These are phyloP conservation scores for Hylyphantes graminicola DNA, from an alignment of 1,140 invertebrate genomes.

Conservation along the genomic window DNA sequence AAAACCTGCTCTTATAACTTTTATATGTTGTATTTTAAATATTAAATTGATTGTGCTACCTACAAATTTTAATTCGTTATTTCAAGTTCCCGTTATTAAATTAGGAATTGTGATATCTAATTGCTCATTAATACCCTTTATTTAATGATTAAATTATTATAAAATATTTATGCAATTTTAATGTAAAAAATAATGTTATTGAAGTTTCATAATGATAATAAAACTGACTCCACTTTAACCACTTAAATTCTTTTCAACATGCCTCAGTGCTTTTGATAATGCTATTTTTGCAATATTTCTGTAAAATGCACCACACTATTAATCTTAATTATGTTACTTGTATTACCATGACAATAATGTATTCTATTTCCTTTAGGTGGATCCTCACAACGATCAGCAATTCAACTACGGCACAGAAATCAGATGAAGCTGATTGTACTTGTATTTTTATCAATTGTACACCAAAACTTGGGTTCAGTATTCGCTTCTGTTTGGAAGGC, in stretches of 20 bases:
- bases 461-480: constrained; percentile 3
- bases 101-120: too few relatives aligned
- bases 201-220: too few relatives aligned
- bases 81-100: too few relatives aligned
- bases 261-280: neutral
- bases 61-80: too few relatives aligned
- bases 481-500: constrained; percentile 19
- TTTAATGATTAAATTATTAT: too few relatives aligned
- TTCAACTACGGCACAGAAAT: constrained; percentile 42
- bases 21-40: too few relatives aligned
- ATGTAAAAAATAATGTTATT: too few relatives aligned
- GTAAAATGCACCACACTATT: neutral
- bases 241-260: neutral
- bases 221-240: neutral
- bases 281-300: neutral
- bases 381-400: constrained; percentile 5
- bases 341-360: neutral
- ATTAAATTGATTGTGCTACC: too few relatives aligned
- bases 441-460: constrained; percentile 66
- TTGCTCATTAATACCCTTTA: too few relatives aligned
- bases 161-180: too few relatives aligned
- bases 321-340: neutral
- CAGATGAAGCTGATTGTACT: constrained; percentile 14
- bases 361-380: constrained; percentile 4
- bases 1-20: too few relatives aligned